Percentiles rank a stretch among this genome's conserved stretches.
Conservation (phyloP, 2,888 invertebrate species). For the Nebria salina region DNA sequence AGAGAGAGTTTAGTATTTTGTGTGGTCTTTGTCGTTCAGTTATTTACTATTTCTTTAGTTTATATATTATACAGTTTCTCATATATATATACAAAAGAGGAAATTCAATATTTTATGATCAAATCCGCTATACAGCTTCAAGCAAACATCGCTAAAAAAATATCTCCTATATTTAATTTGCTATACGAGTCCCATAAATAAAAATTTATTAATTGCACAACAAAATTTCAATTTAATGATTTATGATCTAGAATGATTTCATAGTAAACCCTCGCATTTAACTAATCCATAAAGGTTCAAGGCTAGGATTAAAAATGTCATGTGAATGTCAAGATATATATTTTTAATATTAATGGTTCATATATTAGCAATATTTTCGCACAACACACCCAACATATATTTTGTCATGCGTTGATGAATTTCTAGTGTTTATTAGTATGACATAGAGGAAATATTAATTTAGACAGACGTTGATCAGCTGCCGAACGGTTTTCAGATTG, state of each 20-base stretch:
- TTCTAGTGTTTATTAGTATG: background rate
- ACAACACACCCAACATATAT: background rate
- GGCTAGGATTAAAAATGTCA: background rate
- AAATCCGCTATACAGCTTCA: background rate
- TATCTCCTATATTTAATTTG: background rate
- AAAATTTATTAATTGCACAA: background rate
- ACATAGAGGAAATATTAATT: constrained; percentile 4
- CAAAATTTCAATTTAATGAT: background rate
- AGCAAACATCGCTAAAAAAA: background rate
- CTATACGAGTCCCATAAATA: background rate
- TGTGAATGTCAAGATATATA: background rate
- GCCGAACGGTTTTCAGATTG: constrained; percentile 10
- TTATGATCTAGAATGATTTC: background rate
- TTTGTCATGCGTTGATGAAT: background rate
- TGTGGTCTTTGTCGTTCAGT: constrained; percentile 7
- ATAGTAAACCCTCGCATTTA: background rate
- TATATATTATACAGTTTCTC: background rate
- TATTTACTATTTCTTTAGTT: background rate
- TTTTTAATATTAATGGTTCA: background rate
- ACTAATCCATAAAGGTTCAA: background rate
- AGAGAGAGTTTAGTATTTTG: constrained; percentile 15
- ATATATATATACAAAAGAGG: background rate
- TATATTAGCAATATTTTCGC: background rate
- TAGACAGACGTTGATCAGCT: constrained; percentile 12
- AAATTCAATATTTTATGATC: background rate